Conservation (phyloP, 2,888 invertebrate genomes). For the Tuta absoluta region DNA sequence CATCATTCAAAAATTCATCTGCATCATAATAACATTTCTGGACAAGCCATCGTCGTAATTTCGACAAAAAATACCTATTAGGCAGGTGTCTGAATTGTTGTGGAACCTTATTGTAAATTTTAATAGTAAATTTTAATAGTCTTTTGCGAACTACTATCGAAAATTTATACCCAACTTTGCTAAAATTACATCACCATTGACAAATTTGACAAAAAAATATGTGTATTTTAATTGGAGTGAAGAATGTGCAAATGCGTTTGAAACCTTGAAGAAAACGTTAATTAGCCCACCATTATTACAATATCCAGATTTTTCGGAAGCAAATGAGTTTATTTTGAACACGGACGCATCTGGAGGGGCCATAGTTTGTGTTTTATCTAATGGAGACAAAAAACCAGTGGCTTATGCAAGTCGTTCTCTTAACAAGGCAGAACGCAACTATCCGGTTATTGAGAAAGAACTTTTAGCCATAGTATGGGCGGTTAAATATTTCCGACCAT, state of each 20-base stretch:
- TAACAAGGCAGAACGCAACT: not conserved
- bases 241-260: not conserved
- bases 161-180: conserved; percentile 9
- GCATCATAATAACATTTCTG: too few relatives aligned
- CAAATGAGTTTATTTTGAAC: not conserved
- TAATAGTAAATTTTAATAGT: too few relatives aligned
- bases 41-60: too few relatives aligned
- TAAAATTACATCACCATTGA: not conserved
- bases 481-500: too few relatives aligned
- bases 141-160: conserved; percentile 5
- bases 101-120: too few relatives aligned
- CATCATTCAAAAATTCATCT: too few relatives aligned
- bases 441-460: not conserved
- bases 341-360: not conserved
- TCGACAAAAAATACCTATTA: too few relatives aligned
- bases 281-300: not conserved
- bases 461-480: too few relatives aligned
- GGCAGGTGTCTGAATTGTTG: too few relatives aligned
- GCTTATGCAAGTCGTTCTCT: too few relatives aligned
- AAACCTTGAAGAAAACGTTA: not conserved
- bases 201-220: not conserved
- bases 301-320: not conserved
- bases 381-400: not conserved
- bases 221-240: not conserved
- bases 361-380: not conserved